Evolutionary conservation across 2,888 invertebrate genomes (phyloP), one percentile per base, ranked within the genome.

Genomic region (Trissolcus japonicus): DNA sequence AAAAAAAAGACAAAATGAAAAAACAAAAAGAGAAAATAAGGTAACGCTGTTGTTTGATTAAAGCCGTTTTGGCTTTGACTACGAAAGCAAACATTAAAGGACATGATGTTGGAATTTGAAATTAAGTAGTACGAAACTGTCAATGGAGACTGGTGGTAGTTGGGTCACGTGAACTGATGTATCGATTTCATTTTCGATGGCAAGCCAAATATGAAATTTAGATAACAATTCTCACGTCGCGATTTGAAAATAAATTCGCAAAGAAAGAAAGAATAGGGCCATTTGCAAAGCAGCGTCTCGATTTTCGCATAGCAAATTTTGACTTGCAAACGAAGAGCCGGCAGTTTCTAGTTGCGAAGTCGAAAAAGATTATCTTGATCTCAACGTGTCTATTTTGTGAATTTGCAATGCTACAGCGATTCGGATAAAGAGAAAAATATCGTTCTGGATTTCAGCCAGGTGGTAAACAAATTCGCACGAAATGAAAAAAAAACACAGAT

Each of bases 191-290:
- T 74, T 63, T 65, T 43, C 61, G 59, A 51, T 76, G 78, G 76
- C 76, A 78, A 72, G 80, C 80, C 80, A 81, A 82, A 81, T 84
- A 82, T 81, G 81, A 79, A 80, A 82, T 62, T 29, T 56, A 61
- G 72, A 67, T 74, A 67, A 56, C 53, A 59, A 14, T 11, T 25
- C 41, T 57, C 19, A 48, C 40, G 57, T 35, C 16, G 50, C 35
- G 55, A 60, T 65, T 73, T 66, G 61, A 73, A 73, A 66, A 61
- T 66, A 73, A 51, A 66, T 66, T 65, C 21, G 54, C 35, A 19
- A 59, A 60, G 54, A 55, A 21, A 54, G 56, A 71, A 62, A 71
- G 63, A 51, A 71, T 51, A 43, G 13, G 0, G 2, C 54, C 55
- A 72, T 73, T 73, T 66, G 66, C 19, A 59, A 66, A 59, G 29